Evolutionary conservation across 1,140 invertebrate species (phyloP).

Genomic region (Eciton burchellii): DNA sequence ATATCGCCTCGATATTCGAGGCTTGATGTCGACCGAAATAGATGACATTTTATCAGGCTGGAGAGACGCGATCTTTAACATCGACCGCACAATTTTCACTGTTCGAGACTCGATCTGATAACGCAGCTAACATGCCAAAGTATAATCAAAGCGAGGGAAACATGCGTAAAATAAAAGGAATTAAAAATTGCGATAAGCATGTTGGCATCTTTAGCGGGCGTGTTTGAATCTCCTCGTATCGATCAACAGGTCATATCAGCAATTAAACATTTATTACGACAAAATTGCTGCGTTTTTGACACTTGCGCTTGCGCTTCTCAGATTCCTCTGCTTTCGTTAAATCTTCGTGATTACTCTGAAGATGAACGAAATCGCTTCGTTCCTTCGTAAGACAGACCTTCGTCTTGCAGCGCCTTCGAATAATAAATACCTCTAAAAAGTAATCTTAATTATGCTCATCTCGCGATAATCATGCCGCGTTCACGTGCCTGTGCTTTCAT

Average conservation of each 20-base stretch:
- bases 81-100: neutral
- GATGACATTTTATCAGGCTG: slow-evolving; percentile 27
- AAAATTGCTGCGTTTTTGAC: too few relatives aligned
- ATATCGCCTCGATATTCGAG: neutral
- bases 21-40: slow-evolving; percentile 2
- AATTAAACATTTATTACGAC: too few relatives aligned
- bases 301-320: too few relatives aligned
- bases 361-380: too few relatives aligned
- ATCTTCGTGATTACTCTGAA: too few relatives aligned
- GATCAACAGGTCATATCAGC: too few relatives aligned
- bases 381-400: too few relatives aligned
- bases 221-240: neutral
- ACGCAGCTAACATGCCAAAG: neutral
- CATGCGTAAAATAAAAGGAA: neutral
- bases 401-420: neutral
- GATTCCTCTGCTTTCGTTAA: too few relatives aligned
- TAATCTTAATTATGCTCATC: neutral
- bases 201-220: neutral
- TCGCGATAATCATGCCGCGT: neutral
- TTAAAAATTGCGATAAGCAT: neutral
- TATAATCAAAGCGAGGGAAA: neutral
- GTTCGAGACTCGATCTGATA: neutral
- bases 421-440: neutral
- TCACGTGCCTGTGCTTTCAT: neutral
- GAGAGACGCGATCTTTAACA: slow-evolving; percentile 17